Conservation (phyloP, 2,113 vertebrate species). For the Raja brachyura region DNA sequence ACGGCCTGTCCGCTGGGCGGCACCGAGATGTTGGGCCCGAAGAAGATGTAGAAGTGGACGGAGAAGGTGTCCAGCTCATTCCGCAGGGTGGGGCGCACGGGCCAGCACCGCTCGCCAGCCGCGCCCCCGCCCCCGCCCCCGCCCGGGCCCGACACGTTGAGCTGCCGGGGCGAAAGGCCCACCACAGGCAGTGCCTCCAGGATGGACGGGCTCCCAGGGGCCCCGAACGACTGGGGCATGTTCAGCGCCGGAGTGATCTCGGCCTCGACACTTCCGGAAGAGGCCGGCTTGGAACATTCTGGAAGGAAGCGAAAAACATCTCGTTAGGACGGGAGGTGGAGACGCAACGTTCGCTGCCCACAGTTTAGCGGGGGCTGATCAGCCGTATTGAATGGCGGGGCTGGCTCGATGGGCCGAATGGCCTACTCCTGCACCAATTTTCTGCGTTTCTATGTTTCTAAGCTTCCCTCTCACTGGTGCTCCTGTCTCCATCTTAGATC, state of each 20-base stretch:
- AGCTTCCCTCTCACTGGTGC: too few relatives aligned
- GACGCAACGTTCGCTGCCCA: background rate
- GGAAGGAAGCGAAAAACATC: constrained; percentile 40
- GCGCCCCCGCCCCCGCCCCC: constrained; percentile 53
- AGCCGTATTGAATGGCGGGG: too few relatives aligned
- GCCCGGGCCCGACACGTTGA: constrained; percentile 50
- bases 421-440: too few relatives aligned
- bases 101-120: constrained; percentile 74
- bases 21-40: constrained; percentile 85
- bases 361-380: too few relatives aligned
- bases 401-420: too few relatives aligned
- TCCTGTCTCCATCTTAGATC: background rate
- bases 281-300: constrained; percentile 80
- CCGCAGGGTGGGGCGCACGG: constrained; percentile 82
- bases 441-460: too few relatives aligned
- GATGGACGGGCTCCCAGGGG: constrained; percentile 62
- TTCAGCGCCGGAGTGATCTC: constrained; percentile 75
- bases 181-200: constrained; percentile 58
- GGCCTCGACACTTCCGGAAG: constrained; percentile 61
- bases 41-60: constrained; percentile 97
- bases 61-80: constrained; percentile 98
- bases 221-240: constrained; percentile 92
- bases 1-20: constrained; percentile 77
- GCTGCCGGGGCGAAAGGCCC: constrained; percentile 50
- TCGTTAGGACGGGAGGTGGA: background rate